Evolutionary conservation across 2,888 invertebrate genomes (phyloP).

Genomic region (Agrotis exclamationis): DNA sequence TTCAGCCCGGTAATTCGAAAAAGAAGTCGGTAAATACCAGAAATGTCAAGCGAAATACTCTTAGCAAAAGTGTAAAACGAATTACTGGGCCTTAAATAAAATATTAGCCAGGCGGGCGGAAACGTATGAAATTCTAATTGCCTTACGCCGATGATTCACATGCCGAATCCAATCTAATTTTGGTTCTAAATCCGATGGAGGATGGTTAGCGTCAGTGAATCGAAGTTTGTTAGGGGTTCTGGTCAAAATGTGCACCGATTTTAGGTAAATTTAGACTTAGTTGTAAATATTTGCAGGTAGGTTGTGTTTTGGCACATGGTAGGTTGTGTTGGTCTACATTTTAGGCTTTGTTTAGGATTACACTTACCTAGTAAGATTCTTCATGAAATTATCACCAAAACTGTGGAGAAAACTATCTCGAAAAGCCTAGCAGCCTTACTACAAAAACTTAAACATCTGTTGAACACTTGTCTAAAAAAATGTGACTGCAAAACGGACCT

Average conservation of each 20-base stretch:
- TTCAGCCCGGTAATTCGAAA: background rate
- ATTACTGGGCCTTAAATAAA: constrained; percentile 60
- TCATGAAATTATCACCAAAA: too few species aligned
- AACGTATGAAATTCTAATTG: constrained; percentile 77
- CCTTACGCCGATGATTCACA: constrained; percentile 71
- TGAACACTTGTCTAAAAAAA: too few species aligned
- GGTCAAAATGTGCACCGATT: constrained; percentile 21
- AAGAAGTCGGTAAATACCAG: constrained; percentile 2
- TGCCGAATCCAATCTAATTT: constrained; percentile 76
- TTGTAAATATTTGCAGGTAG: background rate
- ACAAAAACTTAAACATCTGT: too few species aligned
- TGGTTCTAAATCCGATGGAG: constrained; percentile 67
- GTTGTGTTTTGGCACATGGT: background rate
- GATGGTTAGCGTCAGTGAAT: constrained; percentile 64
- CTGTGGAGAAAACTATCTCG: too few species aligned
- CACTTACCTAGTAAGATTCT: too few species aligned
- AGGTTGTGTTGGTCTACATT: too few species aligned
- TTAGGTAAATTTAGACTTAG: constrained; percentile 17
- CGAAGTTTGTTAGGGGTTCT: constrained; percentile 53
- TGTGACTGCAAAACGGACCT: too few species aligned
- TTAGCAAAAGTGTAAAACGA: constrained; percentile 44
- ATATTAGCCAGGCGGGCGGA: constrained; percentile 69
- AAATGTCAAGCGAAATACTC: constrained; percentile 26
- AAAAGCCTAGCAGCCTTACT: too few species aligned
- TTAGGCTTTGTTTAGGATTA: too few species aligned